Evolutionary conservation across 2,888 invertebrate species (phyloP).

Genomic region (Diaprepes abbreviatus): DNA sequence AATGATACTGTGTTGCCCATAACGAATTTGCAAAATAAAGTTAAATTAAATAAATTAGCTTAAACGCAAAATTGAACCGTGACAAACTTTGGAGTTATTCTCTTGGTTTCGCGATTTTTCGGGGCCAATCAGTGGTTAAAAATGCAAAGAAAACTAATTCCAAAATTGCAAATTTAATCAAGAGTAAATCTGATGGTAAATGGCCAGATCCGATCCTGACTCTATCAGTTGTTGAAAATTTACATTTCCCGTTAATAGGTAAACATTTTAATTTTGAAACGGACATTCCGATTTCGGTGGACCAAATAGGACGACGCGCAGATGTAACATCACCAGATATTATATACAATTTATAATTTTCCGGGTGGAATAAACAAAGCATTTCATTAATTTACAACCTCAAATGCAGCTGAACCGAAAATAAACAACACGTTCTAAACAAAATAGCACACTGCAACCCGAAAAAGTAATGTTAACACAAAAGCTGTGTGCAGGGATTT

Average conservation of each 20-base stretch:
- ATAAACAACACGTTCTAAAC: slow-evolving; percentile 58
- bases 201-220: neutral
- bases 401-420: slow-evolving; percentile 61
- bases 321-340: slow-evolving; percentile 59
- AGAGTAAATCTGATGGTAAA: too few relatives aligned
- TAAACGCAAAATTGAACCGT: too few relatives aligned
- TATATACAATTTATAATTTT: slow-evolving; percentile 61
- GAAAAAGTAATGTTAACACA: slow-evolving; percentile 60
- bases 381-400: slow-evolving; percentile 60
- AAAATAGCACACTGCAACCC: slow-evolving; percentile 59
- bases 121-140: too few relatives aligned
- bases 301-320: slow-evolving; percentile 42
- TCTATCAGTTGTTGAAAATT: slow-evolving; percentile 11
- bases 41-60: too few relatives aligned
- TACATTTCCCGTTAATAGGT: slow-evolving; percentile 31
- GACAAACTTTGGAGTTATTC: too few relatives aligned
- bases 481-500: slow-evolving; percentile 54
- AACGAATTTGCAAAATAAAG: too few relatives aligned
- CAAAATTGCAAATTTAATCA: too few relatives aligned
- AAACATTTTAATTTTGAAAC: slow-evolving; percentile 44
- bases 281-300: slow-evolving; percentile 32
- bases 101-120: too few relatives aligned
- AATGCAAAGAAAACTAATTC: too few relatives aligned
- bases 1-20: too few relatives aligned
- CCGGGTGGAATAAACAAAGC: slow-evolving; percentile 58